These are phyloP conservation scores for Heterotis niloticus DNA, from an alignment of 2,113 vertebrate genomes.

Conservation along the genomic window DNA sequence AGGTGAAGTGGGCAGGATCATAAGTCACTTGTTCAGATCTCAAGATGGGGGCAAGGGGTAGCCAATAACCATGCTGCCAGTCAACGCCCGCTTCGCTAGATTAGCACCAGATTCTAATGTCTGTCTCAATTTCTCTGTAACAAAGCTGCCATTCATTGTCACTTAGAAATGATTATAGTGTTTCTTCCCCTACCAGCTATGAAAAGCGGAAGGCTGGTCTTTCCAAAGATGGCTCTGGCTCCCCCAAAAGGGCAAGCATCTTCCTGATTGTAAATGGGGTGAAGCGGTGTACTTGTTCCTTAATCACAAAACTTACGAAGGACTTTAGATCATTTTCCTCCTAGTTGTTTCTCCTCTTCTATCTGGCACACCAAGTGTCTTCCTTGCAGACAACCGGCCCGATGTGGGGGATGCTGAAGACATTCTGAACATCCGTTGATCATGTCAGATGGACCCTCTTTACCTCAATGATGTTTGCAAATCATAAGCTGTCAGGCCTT, in stretches of 20 bases:
- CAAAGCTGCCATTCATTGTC: slow-evolving; percentile 1
- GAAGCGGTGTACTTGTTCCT: background rate
- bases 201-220: slow-evolving; percentile 25
- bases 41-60: background rate
- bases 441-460: slow-evolving; percentile 43
- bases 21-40: slow-evolving; percentile 27
- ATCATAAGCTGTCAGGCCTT: slow-evolving; percentile 45
- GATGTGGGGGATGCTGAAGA: slow-evolving; percentile 63
- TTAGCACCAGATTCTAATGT: slow-evolving; percentile 17
- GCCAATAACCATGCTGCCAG: slow-evolving; percentile 12
- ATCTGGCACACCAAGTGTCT: slow-evolving; percentile 56
- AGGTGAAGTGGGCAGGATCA: background rate
- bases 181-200: background rate
- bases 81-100: slow-evolving; percentile 22
- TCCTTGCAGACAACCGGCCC: slow-evolving; percentile 65
- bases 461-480: slow-evolving; percentile 56
- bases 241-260: too few relatives aligned
- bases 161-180: background rate
- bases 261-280: too few relatives aligned
- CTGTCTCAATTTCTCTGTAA: slow-evolving; percentile 16
- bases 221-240: slow-evolving; percentile 24
- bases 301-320: slow-evolving; percentile 2
- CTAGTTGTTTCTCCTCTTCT: slow-evolving; percentile 61
- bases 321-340: slow-evolving; percentile 47
- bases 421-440: slow-evolving; percentile 59